Conservation (phyloP, 2,888 invertebrate species). For the Hymenopus coronatus region DNA sequence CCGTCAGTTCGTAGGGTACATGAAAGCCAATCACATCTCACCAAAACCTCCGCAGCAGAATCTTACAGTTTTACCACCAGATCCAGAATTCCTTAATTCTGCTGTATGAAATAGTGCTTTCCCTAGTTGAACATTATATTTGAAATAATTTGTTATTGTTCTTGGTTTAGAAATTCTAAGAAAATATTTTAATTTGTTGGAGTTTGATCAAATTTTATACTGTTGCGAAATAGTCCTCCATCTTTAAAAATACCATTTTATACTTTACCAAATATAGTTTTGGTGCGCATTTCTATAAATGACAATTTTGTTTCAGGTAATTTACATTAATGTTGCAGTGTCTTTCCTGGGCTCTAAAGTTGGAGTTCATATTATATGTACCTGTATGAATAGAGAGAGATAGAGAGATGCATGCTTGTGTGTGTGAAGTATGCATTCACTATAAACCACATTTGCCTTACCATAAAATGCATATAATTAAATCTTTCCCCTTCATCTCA, state of each 20-base stretch:
- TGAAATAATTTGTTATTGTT: neutral
- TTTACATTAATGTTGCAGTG: neutral
- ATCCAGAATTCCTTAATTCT: conserved; percentile 44
- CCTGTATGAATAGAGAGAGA: neutral
- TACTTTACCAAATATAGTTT: neutral
- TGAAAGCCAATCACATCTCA: conserved; percentile 49
- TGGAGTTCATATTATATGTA: neutral
- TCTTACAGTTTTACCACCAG: conserved; percentile 40
- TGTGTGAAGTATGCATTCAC: neutral
- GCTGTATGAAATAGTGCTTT: neutral
- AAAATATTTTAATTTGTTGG: neutral
- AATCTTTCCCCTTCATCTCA: neutral
- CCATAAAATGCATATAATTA: neutral
- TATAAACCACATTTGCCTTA: neutral
- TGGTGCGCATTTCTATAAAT: neutral
- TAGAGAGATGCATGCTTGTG: neutral
- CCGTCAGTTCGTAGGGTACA: conserved; percentile 49
- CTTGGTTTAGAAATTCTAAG: neutral
- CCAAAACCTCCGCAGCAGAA: conserved; percentile 47
- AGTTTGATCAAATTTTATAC: neutral
- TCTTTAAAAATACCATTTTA: neutral
- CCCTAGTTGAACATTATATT: neutral
- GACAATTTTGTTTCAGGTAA: neutral
- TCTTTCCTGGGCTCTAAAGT: neutral
- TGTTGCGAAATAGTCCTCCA: neutral